A percentile compares a stretch with the other conserved stretches of the same genome.
These are phyloP conservation scores for Cosmia pyralina DNA, from an alignment of 2,888 invertebrate species.

Conservation along the genomic window DNA sequence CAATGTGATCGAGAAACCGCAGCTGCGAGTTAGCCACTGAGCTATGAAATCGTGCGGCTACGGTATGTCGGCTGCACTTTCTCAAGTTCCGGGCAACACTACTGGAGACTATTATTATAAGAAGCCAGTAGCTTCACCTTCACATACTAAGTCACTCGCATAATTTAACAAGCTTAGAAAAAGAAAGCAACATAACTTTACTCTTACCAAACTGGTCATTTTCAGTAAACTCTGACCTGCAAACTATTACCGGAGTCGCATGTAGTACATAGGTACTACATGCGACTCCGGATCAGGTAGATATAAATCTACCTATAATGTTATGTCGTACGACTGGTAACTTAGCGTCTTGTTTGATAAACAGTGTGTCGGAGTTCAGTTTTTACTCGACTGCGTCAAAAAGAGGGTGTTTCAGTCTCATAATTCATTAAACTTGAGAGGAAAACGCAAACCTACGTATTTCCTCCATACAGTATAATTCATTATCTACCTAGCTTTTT, in stretches of 20 bases:
- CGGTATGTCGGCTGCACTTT: conserved; percentile 86
- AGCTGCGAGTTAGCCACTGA: conserved; percentile 82
- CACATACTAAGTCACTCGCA: neutral
- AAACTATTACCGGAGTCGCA: conserved; percentile 14
- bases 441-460: neutral
- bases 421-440: neutral
- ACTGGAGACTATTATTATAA: conserved; percentile 45
- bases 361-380: conserved; percentile 18
- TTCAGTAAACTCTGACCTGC: conserved; percentile 5
- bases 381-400: conserved; percentile 4
- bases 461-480: neutral
- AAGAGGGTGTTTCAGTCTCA: neutral
- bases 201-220: neutral
- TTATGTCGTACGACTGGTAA: too few relatives aligned
- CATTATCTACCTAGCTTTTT: too few relatives aligned
- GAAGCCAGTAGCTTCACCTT: conserved; percentile 26
- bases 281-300: too few relatives aligned
- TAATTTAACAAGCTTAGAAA: neutral
- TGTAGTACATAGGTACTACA: too few relatives aligned
- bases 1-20: conserved; percentile 83
- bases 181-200: neutral
- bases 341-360: conserved; percentile 22
- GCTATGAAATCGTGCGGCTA: conserved; percentile 87
- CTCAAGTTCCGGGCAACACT: conserved; percentile 76
- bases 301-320: neutral